Percentiles rank a stretch among this genome's conserved stretches.
Evolutionary conservation across 2,888 invertebrate genomes (phyloP).

Genomic region (Amiota communis): DNA sequence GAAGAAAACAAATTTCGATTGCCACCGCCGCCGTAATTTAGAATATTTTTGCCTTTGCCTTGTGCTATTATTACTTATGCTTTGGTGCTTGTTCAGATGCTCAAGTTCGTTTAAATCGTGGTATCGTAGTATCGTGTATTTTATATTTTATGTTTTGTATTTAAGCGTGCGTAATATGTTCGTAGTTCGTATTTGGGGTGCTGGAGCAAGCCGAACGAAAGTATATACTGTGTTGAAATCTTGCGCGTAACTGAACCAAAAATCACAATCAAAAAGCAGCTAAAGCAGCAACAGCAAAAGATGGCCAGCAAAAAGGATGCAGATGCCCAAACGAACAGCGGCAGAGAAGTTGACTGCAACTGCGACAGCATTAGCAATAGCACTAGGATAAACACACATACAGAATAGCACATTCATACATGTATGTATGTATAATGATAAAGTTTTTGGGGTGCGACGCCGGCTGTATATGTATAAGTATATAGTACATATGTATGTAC

Average conservation of each 20-base stretch:
- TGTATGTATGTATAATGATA: too few species aligned
- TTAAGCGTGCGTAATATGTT: neutral
- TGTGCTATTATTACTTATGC: neutral
- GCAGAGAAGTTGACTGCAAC: neutral
- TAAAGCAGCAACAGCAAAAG: neutral
- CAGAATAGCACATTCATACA: too few species aligned
- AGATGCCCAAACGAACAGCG: slow-evolving; percentile 9
- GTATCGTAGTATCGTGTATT: too few species aligned
- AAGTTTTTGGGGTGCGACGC: too few species aligned
- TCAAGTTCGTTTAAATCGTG: too few species aligned
- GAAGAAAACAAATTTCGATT: neutral
- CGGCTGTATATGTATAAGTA: too few species aligned
- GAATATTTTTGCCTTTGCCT: neutral
- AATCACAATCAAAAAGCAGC: neutral
- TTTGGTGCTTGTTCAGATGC: neutral
- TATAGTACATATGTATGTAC: too few species aligned
- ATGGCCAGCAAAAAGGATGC: neutral
- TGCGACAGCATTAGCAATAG: too few species aligned
- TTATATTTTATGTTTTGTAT: too few species aligned
- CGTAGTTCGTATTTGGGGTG: neutral
- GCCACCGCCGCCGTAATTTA: too few species aligned
- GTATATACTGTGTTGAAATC: slow-evolving; percentile 63
- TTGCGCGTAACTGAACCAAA: slow-evolving; percentile 62
- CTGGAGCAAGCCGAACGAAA: slow-evolving; percentile 45
- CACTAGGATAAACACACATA: too few species aligned